Evolutionary conservation across 1,140 invertebrate genomes (phyloP), one percentile per base, ranked within the genome.

Genomic region (Leptopilina boulardi): DNA sequence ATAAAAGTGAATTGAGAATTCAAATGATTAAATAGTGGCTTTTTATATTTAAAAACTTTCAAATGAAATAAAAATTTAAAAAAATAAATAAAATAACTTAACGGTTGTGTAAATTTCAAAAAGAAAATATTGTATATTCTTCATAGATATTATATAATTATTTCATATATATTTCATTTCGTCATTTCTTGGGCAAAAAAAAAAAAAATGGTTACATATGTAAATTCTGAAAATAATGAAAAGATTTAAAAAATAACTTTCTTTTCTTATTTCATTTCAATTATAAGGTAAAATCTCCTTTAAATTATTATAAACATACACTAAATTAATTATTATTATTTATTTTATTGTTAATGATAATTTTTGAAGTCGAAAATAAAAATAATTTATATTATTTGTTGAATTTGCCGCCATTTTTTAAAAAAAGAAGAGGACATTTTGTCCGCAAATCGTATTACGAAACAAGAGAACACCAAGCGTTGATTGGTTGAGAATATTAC

Each of bases 171-270:
- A 18, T 44, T 51, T 51, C 47, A n/a, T 26, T 44, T 10, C 15
- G 54, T 56, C 21, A 19, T 23, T 56, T 30, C 23, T 66, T 30
- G 0, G 23, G 23, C 23, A n/a, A n/a, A n/a, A n/a, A n/a, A n/a
- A n/a, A n/a, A n/a, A n/a, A 56, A 23, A 21, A 56, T 56, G 54
- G n/a, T 56, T 19, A 23, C 10, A 26, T 56, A 30, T 66, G 13
- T 30, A 66, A 66, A 66, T 66, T 26, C 15, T 30, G 23, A n/a
- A 8, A 66, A 66, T 66, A 66, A 30, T 26, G 56, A 56, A 56
- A 26, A 30, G 11, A 66, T 26, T 8, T n/a, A 26, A 15, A 11
- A 3, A 15, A n/a, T 56, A 26, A 23, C 9, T 23, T 59, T 23
- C 6, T 23, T 21, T 26, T 59, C 13, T 19, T 19, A 54, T 19